Evolutionary conservation across 35 echinoderm and acorn worm species (phyloP).

Genomic region (Diadema setosum): DNA sequence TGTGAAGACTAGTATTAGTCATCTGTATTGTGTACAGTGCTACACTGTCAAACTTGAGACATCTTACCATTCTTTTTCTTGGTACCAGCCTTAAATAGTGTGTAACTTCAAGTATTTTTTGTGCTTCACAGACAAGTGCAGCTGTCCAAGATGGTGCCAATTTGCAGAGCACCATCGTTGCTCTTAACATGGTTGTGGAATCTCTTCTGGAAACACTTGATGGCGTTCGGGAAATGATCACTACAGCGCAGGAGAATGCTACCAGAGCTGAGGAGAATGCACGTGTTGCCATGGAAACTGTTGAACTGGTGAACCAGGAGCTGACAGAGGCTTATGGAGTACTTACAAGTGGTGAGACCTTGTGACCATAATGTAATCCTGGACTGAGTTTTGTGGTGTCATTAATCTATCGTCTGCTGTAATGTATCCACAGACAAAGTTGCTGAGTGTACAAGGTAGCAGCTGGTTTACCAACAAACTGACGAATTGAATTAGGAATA

Average conservation of each 20-base stretch:
- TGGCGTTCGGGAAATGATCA: background rate
- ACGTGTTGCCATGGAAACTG: background rate
- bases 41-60: too few relatives aligned
- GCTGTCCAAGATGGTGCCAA: slow-evolving; percentile 28
- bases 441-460: too few relatives aligned
- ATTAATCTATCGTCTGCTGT: too few relatives aligned
- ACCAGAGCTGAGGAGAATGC: background rate
- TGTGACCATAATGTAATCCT: too few relatives aligned
- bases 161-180: background rate
- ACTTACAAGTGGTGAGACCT: slow-evolving; percentile 65
- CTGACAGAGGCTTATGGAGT: slow-evolving; percentile 27
- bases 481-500: too few relatives aligned
- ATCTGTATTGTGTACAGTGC: too few relatives aligned
- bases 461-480: too few relatives aligned
- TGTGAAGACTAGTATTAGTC: too few relatives aligned
- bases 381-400: too few relatives aligned
- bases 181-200: slow-evolving; percentile 61
- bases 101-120: background rate
- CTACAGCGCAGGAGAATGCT: slow-evolving; percentile 1
- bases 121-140: slow-evolving; percentile 41
- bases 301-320: background rate
- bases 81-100: too few relatives aligned
- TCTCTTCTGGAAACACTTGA: slow-evolving; percentile 36
- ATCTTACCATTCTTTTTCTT: too few relatives aligned
- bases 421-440: too few relatives aligned